Evolutionary conservation across 2,888 invertebrate genomes (phyloP).

Genomic region (Papilio elwesi): DNA sequence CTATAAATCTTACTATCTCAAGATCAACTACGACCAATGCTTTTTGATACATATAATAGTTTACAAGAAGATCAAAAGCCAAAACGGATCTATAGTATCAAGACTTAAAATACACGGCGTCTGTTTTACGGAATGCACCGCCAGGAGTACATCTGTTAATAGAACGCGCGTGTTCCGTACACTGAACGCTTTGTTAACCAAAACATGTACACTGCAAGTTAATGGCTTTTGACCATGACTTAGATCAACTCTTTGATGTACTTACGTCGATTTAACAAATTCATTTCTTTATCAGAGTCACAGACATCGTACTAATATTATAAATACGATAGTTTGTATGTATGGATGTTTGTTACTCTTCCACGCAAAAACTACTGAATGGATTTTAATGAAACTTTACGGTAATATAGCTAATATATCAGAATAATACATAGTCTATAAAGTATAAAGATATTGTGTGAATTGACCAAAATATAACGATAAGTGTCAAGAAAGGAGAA

Average conservation of each 20-base stretch:
- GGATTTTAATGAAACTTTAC: too few species aligned
- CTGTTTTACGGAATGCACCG: constrained; percentile 36
- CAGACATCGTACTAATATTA: too few species aligned
- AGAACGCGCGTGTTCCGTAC: constrained; percentile 10
- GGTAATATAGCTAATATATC: too few species aligned
- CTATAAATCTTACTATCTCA: neutral
- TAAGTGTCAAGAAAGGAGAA: too few species aligned
- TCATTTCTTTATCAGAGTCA: too few species aligned
- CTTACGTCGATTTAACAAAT: too few species aligned
- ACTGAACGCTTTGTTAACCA: neutral
- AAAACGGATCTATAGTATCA: neutral
- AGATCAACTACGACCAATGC: neutral
- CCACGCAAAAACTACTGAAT: too few species aligned
- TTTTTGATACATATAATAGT: neutral
- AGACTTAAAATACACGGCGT: constrained; percentile 23
- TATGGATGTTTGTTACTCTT: too few species aligned
- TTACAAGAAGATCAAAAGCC: neutral
- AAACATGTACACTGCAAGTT: constrained; percentile 18
- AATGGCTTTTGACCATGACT: neutral
- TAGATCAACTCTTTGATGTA: neutral
- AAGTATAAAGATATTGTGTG: too few species aligned
- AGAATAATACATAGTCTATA: too few species aligned
- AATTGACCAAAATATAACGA: too few species aligned
- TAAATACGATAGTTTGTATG: too few species aligned
- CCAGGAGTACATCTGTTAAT: constrained; percentile 6